A percentile compares a stretch with the other conserved stretches of the same genome.
Evolutionary conservation across 2,113 vertebrate genomes (phyloP).

Genomic region (Craseonycteris thonglongyai): DNA sequence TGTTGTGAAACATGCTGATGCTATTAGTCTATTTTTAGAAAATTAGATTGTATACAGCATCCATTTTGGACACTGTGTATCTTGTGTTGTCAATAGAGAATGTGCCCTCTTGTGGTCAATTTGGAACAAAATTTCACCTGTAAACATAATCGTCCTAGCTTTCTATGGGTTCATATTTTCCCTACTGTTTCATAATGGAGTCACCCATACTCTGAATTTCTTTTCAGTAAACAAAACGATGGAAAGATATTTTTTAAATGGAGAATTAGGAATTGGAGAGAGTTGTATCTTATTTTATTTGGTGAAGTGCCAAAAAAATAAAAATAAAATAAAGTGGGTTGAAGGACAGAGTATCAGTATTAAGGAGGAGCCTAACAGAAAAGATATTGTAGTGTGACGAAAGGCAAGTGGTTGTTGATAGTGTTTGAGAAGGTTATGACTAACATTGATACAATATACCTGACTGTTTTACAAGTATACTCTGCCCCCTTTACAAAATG

Average conservation of each 20-base stretch:
- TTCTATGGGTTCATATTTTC: background rate
- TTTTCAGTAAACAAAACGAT: background rate
- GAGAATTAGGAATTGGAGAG: background rate
- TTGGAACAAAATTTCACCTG: background rate
- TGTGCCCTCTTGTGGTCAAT: conserved; percentile 61
- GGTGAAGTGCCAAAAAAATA: background rate
- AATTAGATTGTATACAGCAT: background rate
- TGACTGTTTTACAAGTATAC: background rate
- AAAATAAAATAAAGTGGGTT: too few species aligned
- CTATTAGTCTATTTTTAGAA: conserved; percentile 4
- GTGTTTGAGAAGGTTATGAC: background rate
- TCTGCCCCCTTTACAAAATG: background rate
- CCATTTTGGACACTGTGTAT: background rate
- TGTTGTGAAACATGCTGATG: background rate
- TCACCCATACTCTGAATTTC: background rate
- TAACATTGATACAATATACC: background rate
- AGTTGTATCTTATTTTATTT: background rate
- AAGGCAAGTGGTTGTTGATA: background rate
- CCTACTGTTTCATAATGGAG: background rate
- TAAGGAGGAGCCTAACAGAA: background rate
- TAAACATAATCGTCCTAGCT: background rate
- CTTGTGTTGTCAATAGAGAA: background rate
- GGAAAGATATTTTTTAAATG: background rate
- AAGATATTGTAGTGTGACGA: background rate
- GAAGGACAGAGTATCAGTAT: background rate